Evolutionary conservation across 2,113 vertebrate genomes (phyloP).

Genomic region (Corynorhinus townsendii): DNA sequence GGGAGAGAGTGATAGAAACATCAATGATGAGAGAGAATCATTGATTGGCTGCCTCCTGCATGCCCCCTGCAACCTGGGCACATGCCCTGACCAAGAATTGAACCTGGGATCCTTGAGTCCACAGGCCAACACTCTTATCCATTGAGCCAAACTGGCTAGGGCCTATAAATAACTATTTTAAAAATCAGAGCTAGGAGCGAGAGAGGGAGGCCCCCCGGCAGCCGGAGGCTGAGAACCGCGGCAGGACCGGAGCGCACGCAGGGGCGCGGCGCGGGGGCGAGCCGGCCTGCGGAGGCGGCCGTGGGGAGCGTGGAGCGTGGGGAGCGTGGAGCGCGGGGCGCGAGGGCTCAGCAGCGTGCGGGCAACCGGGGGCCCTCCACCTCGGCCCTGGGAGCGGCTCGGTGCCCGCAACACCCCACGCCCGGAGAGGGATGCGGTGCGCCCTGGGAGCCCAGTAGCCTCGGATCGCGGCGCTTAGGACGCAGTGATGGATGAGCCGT

Average conservation of each 20-base stretch:
- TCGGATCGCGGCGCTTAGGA: constrained; percentile 72
- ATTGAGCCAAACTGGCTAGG: no score
- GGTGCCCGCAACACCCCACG: constrained; percentile 8
- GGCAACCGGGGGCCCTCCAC: constrained; percentile 69
- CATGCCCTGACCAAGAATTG: no score
- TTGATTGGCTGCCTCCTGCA: no score
- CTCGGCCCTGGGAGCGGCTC: constrained; percentile 52
- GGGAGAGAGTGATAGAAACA: no score
- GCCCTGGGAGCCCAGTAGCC: neutral
- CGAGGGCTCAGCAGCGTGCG: constrained; percentile 19
- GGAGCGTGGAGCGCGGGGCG: neutral
- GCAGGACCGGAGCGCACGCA: constrained; percentile 46
- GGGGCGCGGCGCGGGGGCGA: neutral
- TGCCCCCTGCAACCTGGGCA: no score
- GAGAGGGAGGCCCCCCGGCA: constrained; percentile 50
- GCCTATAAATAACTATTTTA: neutral
- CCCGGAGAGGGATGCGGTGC: constrained; percentile 54
- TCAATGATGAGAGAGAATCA: no score
- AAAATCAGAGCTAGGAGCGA: neutral
- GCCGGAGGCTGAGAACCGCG: constrained; percentile 43
- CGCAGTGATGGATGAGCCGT: constrained; percentile 85
- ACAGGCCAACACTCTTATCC: no score
- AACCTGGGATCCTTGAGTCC: no score
- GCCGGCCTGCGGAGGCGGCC: neutral
- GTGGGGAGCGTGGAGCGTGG: no score